phyloP scores from a whole-genome alignment of 2,888 invertebrate species.

The Nomada fabriciana region DNA sequence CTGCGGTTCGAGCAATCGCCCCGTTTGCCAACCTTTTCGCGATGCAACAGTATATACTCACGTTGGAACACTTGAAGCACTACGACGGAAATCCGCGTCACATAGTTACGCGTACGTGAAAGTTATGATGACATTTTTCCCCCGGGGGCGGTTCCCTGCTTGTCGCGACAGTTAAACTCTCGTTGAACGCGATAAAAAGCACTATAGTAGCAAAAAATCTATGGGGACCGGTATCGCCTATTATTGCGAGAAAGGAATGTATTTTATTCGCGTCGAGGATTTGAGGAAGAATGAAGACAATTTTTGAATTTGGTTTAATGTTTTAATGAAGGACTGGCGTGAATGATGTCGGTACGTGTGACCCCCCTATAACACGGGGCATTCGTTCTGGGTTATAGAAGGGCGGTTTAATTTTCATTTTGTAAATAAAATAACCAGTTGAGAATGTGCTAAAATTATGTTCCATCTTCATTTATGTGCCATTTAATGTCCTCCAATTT shows the following conservation, averaged over 20 bases:
- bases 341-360: too few relatives aligned
- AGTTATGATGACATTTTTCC: conserved; percentile 32
- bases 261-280: too few relatives aligned
- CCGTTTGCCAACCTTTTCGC: conserved; percentile 61
- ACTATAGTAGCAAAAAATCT: background rate
- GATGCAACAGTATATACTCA: conserved; percentile 62
- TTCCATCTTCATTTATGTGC: too few relatives aligned
- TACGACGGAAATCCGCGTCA: conserved; percentile 21
- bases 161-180: background rate
- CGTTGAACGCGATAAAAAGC: background rate
- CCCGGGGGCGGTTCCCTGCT: background rate
- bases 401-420: too few relatives aligned
- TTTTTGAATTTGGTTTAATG: too few relatives aligned
- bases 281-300: too few relatives aligned
- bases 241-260: background rate
- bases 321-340: too few relatives aligned
- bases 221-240: background rate
- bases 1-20: conserved; percentile 48
- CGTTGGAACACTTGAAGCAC: conserved; percentile 10
- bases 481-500: too few relatives aligned
- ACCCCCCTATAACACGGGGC: too few relatives aligned
- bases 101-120: conserved; percentile 28
- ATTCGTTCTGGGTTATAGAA: too few relatives aligned
- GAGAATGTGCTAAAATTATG: too few relatives aligned
- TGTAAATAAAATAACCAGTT: too few relatives aligned